phyloP scores from a whole-genome alignment of 2,113 vertebrate species.

The Psittacula cyanocephala region DNA sequence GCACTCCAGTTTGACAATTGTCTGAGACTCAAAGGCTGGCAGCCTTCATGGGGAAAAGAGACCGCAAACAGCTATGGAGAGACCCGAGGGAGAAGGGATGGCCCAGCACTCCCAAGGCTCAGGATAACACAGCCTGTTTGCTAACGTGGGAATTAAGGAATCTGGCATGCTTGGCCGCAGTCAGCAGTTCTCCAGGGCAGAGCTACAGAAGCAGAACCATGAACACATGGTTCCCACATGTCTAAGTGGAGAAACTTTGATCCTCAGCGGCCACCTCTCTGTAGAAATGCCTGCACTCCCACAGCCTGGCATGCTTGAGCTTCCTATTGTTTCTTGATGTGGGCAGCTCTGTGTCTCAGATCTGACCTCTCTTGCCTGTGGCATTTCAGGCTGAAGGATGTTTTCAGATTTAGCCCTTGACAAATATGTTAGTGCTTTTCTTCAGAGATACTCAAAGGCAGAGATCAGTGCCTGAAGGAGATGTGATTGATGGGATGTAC shows the following conservation, averaged over 20 bases:
- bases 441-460: not conserved
- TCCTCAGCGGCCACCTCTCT: not conserved
- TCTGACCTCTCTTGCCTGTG: not conserved
- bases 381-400: not conserved
- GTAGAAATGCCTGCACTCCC: not conserved
- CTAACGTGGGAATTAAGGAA: not conserved
- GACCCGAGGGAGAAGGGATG: not conserved
- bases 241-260: not conserved
- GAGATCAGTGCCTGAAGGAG: not conserved
- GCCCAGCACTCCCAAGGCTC: rapidly evolving
- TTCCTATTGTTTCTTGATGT: not conserved
- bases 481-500: not conserved
- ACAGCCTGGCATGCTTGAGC: not conserved
- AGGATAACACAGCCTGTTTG: not conserved
- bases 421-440: not conserved
- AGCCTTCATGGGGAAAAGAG: not conserved
- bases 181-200: not conserved
- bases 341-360: not conserved
- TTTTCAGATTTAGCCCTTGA: not conserved
- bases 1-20: not conserved
- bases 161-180: rapidly evolving
- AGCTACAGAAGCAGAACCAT: not conserved
- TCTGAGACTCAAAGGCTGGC: not conserved
- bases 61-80: not conserved
- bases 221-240: not conserved